Conservation (phyloP, 2,113 vertebrate species). For the Trachemys scripta region DNA sequence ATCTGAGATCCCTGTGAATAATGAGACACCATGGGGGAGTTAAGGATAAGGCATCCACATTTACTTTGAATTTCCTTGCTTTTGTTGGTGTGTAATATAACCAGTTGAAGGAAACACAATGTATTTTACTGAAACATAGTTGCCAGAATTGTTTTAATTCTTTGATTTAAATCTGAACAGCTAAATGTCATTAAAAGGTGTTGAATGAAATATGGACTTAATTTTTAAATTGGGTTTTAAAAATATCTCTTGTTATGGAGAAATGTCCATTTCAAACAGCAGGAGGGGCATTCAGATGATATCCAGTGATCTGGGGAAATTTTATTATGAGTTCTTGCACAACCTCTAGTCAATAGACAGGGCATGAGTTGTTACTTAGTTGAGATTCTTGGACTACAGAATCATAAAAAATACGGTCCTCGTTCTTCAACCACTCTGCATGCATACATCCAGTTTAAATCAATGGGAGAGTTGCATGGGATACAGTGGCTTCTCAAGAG, state of each 20-base stretch:
- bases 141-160: background rate
- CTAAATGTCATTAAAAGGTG: background rate
- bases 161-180: background rate
- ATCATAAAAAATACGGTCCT: background rate
- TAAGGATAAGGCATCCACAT: background rate
- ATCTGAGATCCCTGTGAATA: background rate
- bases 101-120: background rate
- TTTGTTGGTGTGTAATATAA: background rate
- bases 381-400: background rate
- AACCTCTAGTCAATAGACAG: background rate
- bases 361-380: background rate
- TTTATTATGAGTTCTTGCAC: background rate
- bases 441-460: slow-evolving; percentile 45
- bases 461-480: background rate
- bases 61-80: background rate
- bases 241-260: background rate
- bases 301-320: background rate
- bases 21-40: background rate
- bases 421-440: background rate
- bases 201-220: background rate
- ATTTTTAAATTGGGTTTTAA: background rate
- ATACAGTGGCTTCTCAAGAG: slow-evolving; percentile 5
- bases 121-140: background rate
- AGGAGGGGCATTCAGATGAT: background rate
- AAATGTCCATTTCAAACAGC: background rate